These are phyloP conservation scores for Caiman crocodilus DNA, from an alignment of 2,797 vertebrate genomes.

Conservation along the genomic window DNA sequence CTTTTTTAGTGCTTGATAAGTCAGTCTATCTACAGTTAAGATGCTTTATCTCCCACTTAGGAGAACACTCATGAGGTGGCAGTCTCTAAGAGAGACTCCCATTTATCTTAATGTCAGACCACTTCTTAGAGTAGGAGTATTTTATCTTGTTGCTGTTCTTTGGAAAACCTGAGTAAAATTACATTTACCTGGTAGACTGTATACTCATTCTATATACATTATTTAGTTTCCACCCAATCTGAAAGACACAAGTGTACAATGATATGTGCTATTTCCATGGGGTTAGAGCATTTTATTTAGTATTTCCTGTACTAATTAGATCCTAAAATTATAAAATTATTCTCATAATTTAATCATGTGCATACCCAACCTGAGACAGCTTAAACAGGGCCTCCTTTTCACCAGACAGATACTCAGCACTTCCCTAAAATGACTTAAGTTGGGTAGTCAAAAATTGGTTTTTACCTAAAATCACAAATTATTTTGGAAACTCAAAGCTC, in stretches of 20 bases:
- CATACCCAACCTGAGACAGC: background rate
- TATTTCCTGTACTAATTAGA: background rate
- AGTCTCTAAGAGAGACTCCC: conserved; percentile 38
- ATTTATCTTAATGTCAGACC: conserved; percentile 62
- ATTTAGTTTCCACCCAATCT: background rate
- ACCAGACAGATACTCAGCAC: background rate
- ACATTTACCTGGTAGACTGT: conserved; percentile 31
- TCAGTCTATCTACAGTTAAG: conserved; percentile 1
- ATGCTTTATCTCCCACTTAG: conserved; percentile 55
- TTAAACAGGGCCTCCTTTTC: background rate
- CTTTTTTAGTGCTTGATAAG: conserved; percentile 27
- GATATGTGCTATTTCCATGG: background rate
- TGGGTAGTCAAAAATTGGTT: background rate
- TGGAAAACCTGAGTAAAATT: conserved; percentile 61
- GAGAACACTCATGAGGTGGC: conserved; percentile 20
- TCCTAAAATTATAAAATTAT: background rate
- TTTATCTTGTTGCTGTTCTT: conserved; percentile 58
- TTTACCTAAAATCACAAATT: background rate
- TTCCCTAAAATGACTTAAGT: background rate
- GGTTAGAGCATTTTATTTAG: conserved; percentile 1
- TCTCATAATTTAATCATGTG: background rate
- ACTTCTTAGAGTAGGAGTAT: conserved; percentile 52
- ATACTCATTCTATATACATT: background rate
- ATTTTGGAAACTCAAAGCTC: background rate
- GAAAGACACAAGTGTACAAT: background rate